phyloP scores from a whole-genome alignment of 2,888 invertebrate species.

The Orthosia incerta region DNA sequence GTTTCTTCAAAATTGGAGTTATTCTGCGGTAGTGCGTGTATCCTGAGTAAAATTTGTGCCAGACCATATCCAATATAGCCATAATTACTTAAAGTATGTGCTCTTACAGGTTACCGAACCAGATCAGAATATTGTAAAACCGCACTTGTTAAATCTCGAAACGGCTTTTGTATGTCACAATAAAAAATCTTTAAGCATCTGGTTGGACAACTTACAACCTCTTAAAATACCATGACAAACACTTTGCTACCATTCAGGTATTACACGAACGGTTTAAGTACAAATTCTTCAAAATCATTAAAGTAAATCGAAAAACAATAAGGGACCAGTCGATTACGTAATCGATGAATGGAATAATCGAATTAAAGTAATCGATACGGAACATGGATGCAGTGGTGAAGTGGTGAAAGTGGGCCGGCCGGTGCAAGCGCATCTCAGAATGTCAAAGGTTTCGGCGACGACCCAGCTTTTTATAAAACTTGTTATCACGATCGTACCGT shows the following conservation, averaged over 20 bases:
- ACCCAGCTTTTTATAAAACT: constrained; percentile 64
- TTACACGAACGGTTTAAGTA: constrained; percentile 1
- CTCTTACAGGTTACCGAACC: constrained; percentile 8
- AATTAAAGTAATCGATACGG: constrained; percentile 62
- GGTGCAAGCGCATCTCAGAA: constrained; percentile 58
- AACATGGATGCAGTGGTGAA: constrained; percentile 73
- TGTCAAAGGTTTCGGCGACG: constrained; percentile 69
- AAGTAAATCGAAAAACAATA: constrained; percentile 67
- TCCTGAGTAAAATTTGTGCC: not conserved
- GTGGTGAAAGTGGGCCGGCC: constrained; percentile 74
- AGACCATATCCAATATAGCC: not conserved
- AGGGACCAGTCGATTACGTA: constrained; percentile 61
- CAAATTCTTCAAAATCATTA: constrained; percentile 32
- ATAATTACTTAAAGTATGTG: constrained; percentile 11
- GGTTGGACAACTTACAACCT: constrained; percentile 19
- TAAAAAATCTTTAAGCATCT: constrained; percentile 27
- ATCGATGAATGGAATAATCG: constrained; percentile 66
- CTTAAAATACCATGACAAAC: constrained; percentile 25
- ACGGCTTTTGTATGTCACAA: constrained; percentile 1
- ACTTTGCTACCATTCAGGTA: constrained; percentile 23
- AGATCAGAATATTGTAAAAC: constrained; percentile 31
- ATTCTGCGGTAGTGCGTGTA: not conserved
- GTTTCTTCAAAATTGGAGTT: not conserved
- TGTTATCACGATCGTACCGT: constrained; percentile 45
- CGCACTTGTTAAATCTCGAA: constrained; percentile 8